Evolutionary conservation across 2,113 vertebrate species (phyloP).

Genomic region (Brachirus orientalis): DNA sequence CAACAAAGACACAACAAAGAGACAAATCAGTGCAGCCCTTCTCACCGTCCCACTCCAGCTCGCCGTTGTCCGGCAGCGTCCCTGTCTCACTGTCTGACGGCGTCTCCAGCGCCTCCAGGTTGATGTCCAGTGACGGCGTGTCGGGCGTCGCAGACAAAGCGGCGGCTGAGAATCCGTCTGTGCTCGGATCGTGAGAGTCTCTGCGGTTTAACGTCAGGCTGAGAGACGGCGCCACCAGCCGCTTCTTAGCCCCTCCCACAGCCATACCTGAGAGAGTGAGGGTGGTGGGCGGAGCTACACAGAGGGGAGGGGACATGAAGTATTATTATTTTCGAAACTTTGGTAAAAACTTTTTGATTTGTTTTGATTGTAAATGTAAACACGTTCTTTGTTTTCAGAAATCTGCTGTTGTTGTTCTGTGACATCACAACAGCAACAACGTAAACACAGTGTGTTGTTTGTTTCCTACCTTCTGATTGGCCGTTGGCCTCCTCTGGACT

Average conservation of each 20-base stretch:
- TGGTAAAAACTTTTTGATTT: no score
- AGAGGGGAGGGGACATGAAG: no score
- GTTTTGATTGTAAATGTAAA: no score
- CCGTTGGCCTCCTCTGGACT: slow-evolving; percentile 41
- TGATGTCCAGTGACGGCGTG: slow-evolving; percentile 79
- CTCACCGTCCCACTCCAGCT: slow-evolving; percentile 88
- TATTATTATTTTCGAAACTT: no score
- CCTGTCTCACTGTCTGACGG: slow-evolving; percentile 85
- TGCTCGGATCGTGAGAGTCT: slow-evolving; percentile 30
- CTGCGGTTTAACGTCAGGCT: slow-evolving; percentile 67
- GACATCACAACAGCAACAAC: neutral
- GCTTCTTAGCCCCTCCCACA: slow-evolving; percentile 75
- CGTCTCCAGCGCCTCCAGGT: slow-evolving; percentile 86
- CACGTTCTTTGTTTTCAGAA: no score
- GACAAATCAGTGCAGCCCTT: neutral
- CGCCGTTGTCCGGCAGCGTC: slow-evolving; percentile 76
- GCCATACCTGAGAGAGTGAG: slow-evolving; percentile 77
- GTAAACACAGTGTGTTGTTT: no score
- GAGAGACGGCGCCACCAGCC: slow-evolving; percentile 80
- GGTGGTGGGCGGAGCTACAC: slow-evolving; percentile 75
- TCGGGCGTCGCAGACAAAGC: slow-evolving; percentile 59
- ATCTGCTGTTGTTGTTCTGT: no score
- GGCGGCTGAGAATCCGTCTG: slow-evolving; percentile 56
- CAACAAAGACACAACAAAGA: neutral
- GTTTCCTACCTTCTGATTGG: slow-evolving; percentile 8